phyloP scores from a whole-genome alignment of 2,797 vertebrate species.

The Adelosebastes latens region DNA sequence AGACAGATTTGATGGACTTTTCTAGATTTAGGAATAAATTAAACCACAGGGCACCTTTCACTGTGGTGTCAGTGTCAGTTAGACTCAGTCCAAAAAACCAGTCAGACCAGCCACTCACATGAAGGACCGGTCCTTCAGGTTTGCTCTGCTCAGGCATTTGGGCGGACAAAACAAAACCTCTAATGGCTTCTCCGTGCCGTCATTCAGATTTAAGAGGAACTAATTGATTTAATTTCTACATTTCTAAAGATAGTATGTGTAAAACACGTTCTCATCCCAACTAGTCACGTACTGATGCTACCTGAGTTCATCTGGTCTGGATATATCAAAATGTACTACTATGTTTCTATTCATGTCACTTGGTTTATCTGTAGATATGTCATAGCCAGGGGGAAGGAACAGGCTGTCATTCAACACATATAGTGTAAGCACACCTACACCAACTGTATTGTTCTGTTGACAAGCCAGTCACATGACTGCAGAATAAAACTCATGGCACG shows the following conservation, averaged over 20 bases:
- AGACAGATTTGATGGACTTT: not conserved
- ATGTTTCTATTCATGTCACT: not conserved
- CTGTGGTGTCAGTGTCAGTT: constrained; percentile 21
- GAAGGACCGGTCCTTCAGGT: constrained; percentile 63
- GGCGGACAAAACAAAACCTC: constrained; percentile 20
- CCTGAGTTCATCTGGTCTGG: not conserved
- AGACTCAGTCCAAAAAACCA: constrained; percentile 38
- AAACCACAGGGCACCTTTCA: not conserved
- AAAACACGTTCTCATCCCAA: no score
- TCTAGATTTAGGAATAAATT: not conserved
- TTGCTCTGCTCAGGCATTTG: constrained; percentile 22
- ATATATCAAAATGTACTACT: no score
- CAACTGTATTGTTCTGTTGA: constrained; percentile 2
- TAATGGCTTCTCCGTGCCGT: not conserved
- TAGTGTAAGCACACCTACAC: not conserved
- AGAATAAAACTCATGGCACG: not conserved
- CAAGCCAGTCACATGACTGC: constrained; percentile 3
- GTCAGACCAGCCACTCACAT: constrained; percentile 41
- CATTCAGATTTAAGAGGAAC: not conserved
- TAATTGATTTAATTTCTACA: not conserved
- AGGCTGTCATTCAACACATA: not conserved
- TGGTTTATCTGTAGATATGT: not conserved
- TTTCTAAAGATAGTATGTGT: not conserved
- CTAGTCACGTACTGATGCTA: not conserved
- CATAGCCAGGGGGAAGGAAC: not conserved